Evolutionary conservation across 2,797 vertebrate species (phyloP), one percentile per base, ranked within the genome.

Genomic region (Betta splendens): DNA sequence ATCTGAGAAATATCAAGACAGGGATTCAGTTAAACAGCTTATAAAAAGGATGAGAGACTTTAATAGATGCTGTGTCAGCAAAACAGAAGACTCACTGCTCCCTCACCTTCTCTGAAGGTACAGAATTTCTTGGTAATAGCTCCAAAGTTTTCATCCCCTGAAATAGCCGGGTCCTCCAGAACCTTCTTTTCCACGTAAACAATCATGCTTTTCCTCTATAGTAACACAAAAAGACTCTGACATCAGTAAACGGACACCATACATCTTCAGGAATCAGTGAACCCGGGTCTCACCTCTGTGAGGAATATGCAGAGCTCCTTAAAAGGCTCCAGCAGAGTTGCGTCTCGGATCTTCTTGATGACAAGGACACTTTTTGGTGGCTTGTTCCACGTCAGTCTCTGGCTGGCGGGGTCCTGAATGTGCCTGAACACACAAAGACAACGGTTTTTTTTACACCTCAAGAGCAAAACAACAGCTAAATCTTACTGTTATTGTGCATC

Each of bases 141-240:
- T 61, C 91, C 93, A 28, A 98, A 98, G 77, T 91, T 93, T 52
- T 97, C 97, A 45, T 98, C 96, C 0, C 87, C 91, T 21, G 87
- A 87, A 47, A 99, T 94, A 47, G 94, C 93, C 0, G 96, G 96
- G 75, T 99, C 97, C 53, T 98, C 97, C 63, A 99, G 87, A 1
- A 98, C 94, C 25, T 98, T 98, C 66, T 95, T 96, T 70, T 99
- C 97, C 76, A 99, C 95, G 6, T 98, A 99, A 65, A 99, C 96
- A 20, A 98, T 92, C 96, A 98, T 93, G 65, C 91, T 92, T 78
- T 97, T 98, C 61, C 92, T 90, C 96, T 94, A 18, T 44, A 66
- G 25, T 47, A 46, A 56, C 2, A 21, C 25, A 1, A 2, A 43
- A 3, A 37, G 6, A 58, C 21, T 11, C 28, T 13, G 23, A 13